phyloP scores from a whole-genome alignment of 2,888 invertebrate species.

The Stomorhina lunata region DNA sequence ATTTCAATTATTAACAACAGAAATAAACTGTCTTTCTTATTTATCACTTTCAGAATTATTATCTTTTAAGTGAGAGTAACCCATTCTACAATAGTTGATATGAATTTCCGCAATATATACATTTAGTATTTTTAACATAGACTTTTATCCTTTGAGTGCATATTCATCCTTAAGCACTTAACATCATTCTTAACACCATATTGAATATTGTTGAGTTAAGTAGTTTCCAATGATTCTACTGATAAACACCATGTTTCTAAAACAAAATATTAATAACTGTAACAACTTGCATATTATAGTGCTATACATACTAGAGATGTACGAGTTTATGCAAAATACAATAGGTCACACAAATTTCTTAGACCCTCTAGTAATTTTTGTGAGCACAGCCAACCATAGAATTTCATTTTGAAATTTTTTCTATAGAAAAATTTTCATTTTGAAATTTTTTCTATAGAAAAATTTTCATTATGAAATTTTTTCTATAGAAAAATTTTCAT shows the following conservation, averaged over 20 bases:
- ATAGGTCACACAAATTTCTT: not conserved
- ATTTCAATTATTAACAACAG: no score
- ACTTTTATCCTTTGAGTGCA: conserved; percentile 16
- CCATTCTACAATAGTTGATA: conserved; percentile 1
- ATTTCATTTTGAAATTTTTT: no score
- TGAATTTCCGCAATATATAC: not conserved
- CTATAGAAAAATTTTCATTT: no score
- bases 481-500: no score
- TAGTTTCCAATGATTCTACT: conserved; percentile 28
- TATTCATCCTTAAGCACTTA: conserved; percentile 25
- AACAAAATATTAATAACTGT: conserved; percentile 12
- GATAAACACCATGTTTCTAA: not conserved
- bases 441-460: no score
- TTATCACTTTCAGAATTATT: not conserved
- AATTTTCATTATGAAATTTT: no score
- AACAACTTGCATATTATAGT: not conserved
- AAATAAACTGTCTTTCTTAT: no score
- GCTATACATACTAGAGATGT: not conserved
- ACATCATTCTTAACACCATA: conserved; percentile 38
- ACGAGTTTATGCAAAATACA: not conserved
- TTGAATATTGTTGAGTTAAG: conserved; percentile 16
- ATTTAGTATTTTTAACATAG: not conserved
- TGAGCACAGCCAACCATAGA: no score
- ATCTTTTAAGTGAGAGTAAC: not conserved
- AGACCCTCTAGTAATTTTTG: no score